Evolutionary conservation across 2,888 invertebrate genomes (phyloP), one percentile per base, ranked within the genome.

Genomic region (Hydropsyche betteni): DNA sequence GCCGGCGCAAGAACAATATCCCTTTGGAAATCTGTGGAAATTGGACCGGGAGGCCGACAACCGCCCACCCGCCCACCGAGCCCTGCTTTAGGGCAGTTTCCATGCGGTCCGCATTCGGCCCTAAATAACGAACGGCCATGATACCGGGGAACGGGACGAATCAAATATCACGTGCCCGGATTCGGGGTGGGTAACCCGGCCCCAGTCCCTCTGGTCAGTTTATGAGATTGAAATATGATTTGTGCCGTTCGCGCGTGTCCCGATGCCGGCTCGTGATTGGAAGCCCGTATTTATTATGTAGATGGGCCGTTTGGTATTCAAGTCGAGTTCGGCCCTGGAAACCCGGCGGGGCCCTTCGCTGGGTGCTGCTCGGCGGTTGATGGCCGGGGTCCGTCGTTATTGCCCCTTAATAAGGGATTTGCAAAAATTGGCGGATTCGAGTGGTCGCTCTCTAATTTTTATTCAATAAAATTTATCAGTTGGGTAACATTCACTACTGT

Each of bases 101-200:
- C 84, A 86, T 86, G 86, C 86, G 82, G 83, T 82, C 83, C 85
- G 84, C 84, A 84, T 83, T 84, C 83, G 81, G 83, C 74, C 82
- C 83, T 84, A 84, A 84, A 84, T 84, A 84, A 84, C 83, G 82
- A 10, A 24, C 55, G 70, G 72, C 58, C 36, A 72, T 72, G 72
- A 72, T 72, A 55, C 44, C 72, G 72, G 72, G 58, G 24, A 36
- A 64, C 33, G 64, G 58, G 58, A 16, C 77, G 78, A 79, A 79
- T 79, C 77, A 77, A 79, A 79, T 77, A 79, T 79, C 77, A 79
- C 76, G 76, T 75, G 52, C 75, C 68, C 72, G 70, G 52, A 52
- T 74, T 69, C 61, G 58, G 16, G 68, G 74, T 70, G 58, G 72
- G 74, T 44, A 8, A 44, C 76, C 68, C 76, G 61, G 51, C 58